Base-by-base conservation (phyloP, 2,797 vertebrate genomes). In the Gymnoscopelus braueri region DNA sequence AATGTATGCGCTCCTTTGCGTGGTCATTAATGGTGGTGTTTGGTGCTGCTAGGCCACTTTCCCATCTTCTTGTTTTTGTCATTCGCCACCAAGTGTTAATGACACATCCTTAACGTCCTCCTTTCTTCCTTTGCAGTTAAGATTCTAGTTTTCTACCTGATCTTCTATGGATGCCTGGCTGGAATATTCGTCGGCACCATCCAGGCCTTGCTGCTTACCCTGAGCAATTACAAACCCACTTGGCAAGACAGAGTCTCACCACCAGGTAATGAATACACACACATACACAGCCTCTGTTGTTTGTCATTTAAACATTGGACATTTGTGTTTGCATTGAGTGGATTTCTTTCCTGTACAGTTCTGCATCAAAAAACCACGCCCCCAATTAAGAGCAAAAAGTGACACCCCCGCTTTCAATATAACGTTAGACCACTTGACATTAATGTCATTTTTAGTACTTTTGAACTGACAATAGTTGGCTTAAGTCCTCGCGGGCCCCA, bases 171-270 rank as follows among this genome's bases (percentile, higher is more conserved):
- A 23, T 97, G 92, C 87, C 92, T 99, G 91, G 97, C 97, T 0
- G 98, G 96, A 52, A 94, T 99, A 89, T 99, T 99, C 91, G 92
- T 99, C 0, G 98, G 98, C 65, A 99, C 98, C 92, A 98, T 99
- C 87, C 96, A 99, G 65, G 95, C 96, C 72, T 67, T 99, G 93
- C 91, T 99, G 74, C 94, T 98, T 61, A 99, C 98, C 26, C 86
- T 99, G 83, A 97, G 94, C 56, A 89, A 92, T 65, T 96, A 96
- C 90, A 96, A 96, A 89, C 98, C 98, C 86, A 99, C 96, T 65
- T 99, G 98, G 91, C 98, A 99, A 91, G 98, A 99, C 92, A 90
- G 98, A 72, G 95, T 99, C 15, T 94, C 96, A 63, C 97, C 97
- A 29, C 98, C 98, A 90, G 98, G 98, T 99, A 95, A 93, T 82